A percentile compares a stretch with the other conserved stretches of the same genome.
phyloP scores from a whole-genome alignment of 2,797 vertebrate species.

The Emys orbicularis region DNA sequence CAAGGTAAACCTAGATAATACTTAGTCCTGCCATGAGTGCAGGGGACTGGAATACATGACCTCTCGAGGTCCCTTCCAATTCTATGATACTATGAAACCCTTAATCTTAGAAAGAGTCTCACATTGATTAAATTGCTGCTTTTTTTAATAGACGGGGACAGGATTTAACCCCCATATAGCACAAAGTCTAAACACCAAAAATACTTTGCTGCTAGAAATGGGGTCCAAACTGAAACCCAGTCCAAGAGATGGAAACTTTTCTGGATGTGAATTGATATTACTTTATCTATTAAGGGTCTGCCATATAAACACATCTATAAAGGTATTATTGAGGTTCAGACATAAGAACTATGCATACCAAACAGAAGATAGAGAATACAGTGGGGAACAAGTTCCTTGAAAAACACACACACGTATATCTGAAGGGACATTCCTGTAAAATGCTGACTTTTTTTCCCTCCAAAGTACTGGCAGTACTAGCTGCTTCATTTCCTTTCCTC shows the following conservation, averaged over 20 bases:
- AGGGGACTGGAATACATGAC: too few relatives aligned
- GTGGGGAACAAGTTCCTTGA: neutral
- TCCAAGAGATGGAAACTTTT: neutral
- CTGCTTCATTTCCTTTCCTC: neutral
- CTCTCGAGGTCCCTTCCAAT: neutral
- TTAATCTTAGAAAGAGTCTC: neutral
- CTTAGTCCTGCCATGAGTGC: too few relatives aligned
- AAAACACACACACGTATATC: accelerated
- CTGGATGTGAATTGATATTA: neutral
- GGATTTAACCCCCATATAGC: neutral
- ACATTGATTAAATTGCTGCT: neutral
- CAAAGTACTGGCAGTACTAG: slow-evolving; percentile 45
- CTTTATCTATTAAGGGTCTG: neutral
- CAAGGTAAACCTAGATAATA: too few relatives aligned
- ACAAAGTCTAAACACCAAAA: accelerated
- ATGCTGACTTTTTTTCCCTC: slow-evolving; percentile 8
- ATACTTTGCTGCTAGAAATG: accelerated
- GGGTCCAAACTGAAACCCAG: neutral
- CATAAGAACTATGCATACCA: neutral
- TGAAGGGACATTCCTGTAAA: neutral
- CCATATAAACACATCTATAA: neutral
- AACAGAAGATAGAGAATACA: neutral
- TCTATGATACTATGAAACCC: neutral
- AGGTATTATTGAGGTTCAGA: neutral
- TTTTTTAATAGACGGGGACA: neutral